Evolutionary conservation across 2,113 vertebrate species (phyloP), one percentile per base, ranked within the genome.

Genomic region (Catharus fuscescens): DNA sequence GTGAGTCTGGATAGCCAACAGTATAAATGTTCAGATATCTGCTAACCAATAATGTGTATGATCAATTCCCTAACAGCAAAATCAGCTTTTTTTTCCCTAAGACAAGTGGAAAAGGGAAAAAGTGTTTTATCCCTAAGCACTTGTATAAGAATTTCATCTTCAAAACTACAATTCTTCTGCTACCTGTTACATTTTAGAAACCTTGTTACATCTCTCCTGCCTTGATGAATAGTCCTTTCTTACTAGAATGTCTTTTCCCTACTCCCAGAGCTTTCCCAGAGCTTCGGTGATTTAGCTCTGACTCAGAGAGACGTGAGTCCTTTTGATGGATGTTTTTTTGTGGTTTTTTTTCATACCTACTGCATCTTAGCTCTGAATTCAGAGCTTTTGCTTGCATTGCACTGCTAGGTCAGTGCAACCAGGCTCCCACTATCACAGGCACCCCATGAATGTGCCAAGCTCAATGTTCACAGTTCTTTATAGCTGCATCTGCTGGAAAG

Each of bases 311-410:
- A 31, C 0, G 0, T 4, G 18, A 87, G n/a, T 87, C 45, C 62
- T 95, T 94, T 80, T 86, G 85, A 80, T 61, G 54, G 81, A 74
- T 92, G 53, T 24, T 1, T n/a, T 3, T 60, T 45, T 5, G 40
- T 38, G 28, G 3, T 5, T 17, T 59, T 50, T 80, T 71, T 44
- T 8, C 14, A 60, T 53, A 62, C 40, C 42, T 86, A 29, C 62
- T 77, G 40, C 62, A 72, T 54, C 66, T 88, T 77, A 40, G 54
- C 71, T 94, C 71, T 85, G 70, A 88, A 92, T 94, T 82, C 85
- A 82, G 78, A 52, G 50, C 32, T 82, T 88, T 31, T 90, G 71
- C 74, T 82, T 72, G 72, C 2, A 0, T 69, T 61, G 76, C 59
- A 20, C 50, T 95, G 48, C n/a, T 0, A 1, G 80, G 79, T 95